These are phyloP conservation scores for Coracopsis vasa DNA, from an alignment of 2,113 vertebrate genomes.

Conservation along the genomic window DNA sequence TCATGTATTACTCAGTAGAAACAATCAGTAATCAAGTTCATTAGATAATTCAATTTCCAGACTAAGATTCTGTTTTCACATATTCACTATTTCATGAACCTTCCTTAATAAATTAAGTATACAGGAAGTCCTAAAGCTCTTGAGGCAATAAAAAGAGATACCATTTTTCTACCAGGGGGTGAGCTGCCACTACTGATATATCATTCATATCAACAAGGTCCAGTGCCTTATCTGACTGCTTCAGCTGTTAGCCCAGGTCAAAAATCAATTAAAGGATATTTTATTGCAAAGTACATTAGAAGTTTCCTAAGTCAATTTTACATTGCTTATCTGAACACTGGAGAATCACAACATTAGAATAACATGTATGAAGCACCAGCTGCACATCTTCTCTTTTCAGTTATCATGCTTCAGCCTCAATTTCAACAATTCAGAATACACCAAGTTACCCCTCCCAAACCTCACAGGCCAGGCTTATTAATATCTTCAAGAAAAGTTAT, in stretches of 20 bases:
- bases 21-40: background rate
- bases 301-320: background rate
- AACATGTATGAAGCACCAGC: accelerated
- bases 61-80: background rate
- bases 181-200: background rate
- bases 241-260: background rate
- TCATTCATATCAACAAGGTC: background rate
- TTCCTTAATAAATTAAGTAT: background rate
- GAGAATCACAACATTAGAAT: background rate
- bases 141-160: background rate
- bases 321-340: background rate
- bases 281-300: background rate
- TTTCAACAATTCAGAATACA: background rate
- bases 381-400: background rate
- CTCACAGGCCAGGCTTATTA: background rate
- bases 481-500: background rate
- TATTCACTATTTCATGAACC: background rate
- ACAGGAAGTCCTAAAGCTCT: background rate
- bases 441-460: background rate
- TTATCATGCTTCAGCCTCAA: background rate
- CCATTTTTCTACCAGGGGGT: background rate
- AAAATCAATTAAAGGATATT: background rate
- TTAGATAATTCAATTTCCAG: background rate
- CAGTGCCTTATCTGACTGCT: background rate
- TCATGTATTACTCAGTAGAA: accelerated